Evolutionary conservation across 2,113 vertebrate species (phyloP).

Genomic region (Ardeotis arabs): DNA sequence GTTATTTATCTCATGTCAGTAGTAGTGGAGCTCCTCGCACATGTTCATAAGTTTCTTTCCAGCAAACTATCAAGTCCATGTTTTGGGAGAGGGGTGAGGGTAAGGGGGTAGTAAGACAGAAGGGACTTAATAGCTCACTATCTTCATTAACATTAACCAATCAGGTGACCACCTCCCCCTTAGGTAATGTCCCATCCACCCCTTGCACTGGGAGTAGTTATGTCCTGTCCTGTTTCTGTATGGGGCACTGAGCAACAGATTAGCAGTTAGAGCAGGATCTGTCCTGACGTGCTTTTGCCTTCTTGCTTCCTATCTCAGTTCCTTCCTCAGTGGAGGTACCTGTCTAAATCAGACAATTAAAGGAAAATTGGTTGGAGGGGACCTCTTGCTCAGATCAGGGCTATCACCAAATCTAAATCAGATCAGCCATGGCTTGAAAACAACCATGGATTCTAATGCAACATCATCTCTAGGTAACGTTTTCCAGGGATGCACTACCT

Average conservation of each 20-base stretch:
- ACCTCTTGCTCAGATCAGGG: not conserved
- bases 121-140: not conserved
- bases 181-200: not conserved
- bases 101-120: not conserved
- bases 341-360: not conserved
- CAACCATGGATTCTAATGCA: not conserved
- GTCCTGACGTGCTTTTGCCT: not conserved
- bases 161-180: not conserved
- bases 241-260: not conserved
- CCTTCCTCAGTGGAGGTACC: not conserved
- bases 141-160: not conserved
- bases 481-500: not conserved
- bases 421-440: not conserved
- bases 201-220: not conserved
- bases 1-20: not conserved
- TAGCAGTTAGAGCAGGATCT: not conserved
- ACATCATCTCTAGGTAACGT: not conserved
- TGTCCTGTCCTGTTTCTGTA: not conserved
- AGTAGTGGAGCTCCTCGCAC: not conserved
- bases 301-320: not conserved
- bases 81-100: accelerated
- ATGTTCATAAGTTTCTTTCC: not conserved
- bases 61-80: not conserved
- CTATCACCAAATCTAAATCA: not conserved
- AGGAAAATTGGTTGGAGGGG: not conserved